Percentiles rank a stretch among this genome's conserved stretches.
Conservation (phyloP, 37 sponge, comb jelly and placozoan species). For the Aphrocallistes beatrix region DNA sequence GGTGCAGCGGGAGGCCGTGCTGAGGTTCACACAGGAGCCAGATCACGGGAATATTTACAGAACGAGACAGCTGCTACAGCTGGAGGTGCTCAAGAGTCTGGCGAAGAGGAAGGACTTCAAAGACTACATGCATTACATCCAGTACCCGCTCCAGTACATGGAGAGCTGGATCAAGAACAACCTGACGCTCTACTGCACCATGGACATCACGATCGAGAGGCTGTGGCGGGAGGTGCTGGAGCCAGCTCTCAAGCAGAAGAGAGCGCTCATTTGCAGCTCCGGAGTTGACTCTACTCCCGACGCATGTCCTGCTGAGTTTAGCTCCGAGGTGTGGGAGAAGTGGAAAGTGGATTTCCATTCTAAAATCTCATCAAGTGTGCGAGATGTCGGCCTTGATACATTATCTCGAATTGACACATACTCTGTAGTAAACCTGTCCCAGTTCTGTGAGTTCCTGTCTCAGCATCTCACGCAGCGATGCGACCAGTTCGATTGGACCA, state of each 20-base stretch:
- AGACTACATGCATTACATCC: background rate
- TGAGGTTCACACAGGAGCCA: slow-evolving; percentile 10
- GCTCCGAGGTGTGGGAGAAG: background rate
- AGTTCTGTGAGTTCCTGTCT: background rate
- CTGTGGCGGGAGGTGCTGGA: slow-evolving; percentile 9
- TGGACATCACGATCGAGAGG: background rate
- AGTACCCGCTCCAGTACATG: background rate
- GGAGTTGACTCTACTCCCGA: background rate
- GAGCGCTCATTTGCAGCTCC: background rate
- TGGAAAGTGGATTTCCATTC: background rate
- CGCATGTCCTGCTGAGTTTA: background rate
- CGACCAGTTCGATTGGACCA: background rate
- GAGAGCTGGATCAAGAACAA: background rate
- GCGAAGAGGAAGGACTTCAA: background rate
- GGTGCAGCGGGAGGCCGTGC: background rate
- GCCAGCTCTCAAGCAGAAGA: background rate
- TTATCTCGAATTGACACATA: background rate
- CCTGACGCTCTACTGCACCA: background rate
- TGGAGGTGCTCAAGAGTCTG: background rate
- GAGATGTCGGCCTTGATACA: background rate
- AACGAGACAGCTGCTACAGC: slow-evolving; percentile 4
- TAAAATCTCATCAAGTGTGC: background rate
- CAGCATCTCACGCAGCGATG: background rate
- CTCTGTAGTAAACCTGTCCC: background rate
- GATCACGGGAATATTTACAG: slow-evolving; percentile 15